phyloP scores from a whole-genome alignment of 2,888 invertebrate species.

The Cephus rjabovi region DNA sequence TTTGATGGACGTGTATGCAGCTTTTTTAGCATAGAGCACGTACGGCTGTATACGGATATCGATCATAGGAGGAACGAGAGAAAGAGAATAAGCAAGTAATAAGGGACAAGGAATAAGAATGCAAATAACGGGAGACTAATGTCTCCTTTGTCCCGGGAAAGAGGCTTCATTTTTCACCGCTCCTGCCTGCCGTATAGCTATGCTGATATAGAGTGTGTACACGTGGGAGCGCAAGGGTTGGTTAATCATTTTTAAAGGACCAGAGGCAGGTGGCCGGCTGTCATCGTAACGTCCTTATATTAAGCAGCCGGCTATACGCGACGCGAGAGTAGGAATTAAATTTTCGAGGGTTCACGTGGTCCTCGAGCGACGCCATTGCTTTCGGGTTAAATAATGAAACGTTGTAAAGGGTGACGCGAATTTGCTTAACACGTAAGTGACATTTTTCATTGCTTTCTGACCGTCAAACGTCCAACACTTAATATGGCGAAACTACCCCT shows the following conservation, averaged over 20 bases:
- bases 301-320: slow-evolving; percentile 28
- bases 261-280: slow-evolving; percentile 46
- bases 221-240: slow-evolving; percentile 33
- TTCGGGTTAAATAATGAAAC: slow-evolving; percentile 47
- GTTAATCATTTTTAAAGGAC: slow-evolving; percentile 61
- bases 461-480: slow-evolving; percentile 7
- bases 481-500: slow-evolving; percentile 4
- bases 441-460: slow-evolving; percentile 46
- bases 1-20: too few species aligned
- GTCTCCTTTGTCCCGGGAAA: slow-evolving; percentile 44
- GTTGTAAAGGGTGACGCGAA: slow-evolving; percentile 31
- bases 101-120: too few species aligned
- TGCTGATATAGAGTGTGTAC: too few species aligned
- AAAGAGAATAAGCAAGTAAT: too few species aligned
- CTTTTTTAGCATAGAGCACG: too few species aligned
- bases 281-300: slow-evolving; percentile 33
- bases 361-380: slow-evolving; percentile 8
- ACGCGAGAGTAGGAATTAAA: slow-evolving; percentile 41
- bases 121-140: slow-evolving; percentile 32
- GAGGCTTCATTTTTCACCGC: slow-evolving; percentile 56
- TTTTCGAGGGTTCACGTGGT: slow-evolving; percentile 26
- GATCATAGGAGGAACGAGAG: too few species aligned
- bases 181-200: slow-evolving; percentile 11
- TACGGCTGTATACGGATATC: too few species aligned
- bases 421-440: slow-evolving; percentile 50